Base-by-base conservation (phyloP, 1,140 invertebrate species). In the Drosophila pseudoobscura region DNA sequence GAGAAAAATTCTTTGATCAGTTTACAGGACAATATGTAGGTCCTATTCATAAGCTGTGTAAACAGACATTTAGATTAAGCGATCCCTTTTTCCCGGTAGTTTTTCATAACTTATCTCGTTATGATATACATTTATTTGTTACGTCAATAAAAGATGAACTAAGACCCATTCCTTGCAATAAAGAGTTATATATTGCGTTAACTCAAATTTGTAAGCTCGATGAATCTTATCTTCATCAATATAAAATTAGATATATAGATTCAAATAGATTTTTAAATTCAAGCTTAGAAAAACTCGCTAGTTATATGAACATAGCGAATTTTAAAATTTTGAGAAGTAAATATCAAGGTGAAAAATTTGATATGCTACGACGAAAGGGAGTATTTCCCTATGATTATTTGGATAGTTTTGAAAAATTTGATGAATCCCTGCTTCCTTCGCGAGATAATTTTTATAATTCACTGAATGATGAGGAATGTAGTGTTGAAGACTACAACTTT, bases 51-150 rank as follows among this genome's bases (percentile, higher is more conserved):
- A 49, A n/a, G 20, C 6, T 11, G 6, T 49, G 46, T 24, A 11
- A 22, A 24, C 9, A 22, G 11, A 49, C 11, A 49, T 11, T 49
- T 49, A 24, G 24, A 24, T 24, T 24, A 24, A 24, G 24, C 4
- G 22, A 49, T 6, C 17, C 46, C 4, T 47, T 9, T 20, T 51
- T 51, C 8, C 26, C 49, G 1, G 49, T 51, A 24, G 26, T 17
- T 31, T 51, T 31, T 35, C 26, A 51, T 35, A 51, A 51, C 9
- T 26, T 51, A 6, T 29, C 26, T 7, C 13, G 49, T 9, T 51
- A 51, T 51, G 26, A 51, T 35, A 51, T 51, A 15, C 49, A 51
- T 51, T 51, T 51, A 31, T 17, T 51, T 17, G n/a, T 51, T 6
- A 51, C 22, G 3, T 13, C 24, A 5, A n/a, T 51, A 35, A 24